phyloP scores from a whole-genome alignment of 1,140 invertebrate genomes.

The Apis florea region DNA sequence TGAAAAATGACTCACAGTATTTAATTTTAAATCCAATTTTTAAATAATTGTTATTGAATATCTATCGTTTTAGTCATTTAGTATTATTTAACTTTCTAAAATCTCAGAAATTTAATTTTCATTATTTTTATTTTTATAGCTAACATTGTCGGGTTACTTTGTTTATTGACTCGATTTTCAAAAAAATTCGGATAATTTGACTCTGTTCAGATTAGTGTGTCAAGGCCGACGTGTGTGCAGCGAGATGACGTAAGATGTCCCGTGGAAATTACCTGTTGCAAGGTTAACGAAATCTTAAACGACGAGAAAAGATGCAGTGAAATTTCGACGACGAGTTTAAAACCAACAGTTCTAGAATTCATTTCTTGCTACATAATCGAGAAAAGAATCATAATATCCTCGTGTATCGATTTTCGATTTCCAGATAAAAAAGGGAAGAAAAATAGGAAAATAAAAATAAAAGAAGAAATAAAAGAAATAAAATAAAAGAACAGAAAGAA shows the following conservation, averaged over 20 bases:
- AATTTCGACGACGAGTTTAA: too few species aligned
- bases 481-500: not conserved
- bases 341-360: not conserved
- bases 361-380: too few species aligned
- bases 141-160: too few species aligned
- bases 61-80: too few species aligned
- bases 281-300: not conserved
- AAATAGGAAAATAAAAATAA: not conserved
- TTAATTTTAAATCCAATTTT: too few species aligned
- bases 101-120: too few species aligned
- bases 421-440: not conserved
- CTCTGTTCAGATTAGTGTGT: constrained; percentile 9
- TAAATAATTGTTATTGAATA: too few species aligned
- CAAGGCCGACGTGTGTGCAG: constrained; percentile 13
- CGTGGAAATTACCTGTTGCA: constrained; percentile 24
- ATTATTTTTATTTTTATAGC: too few species aligned
- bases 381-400: too few species aligned
- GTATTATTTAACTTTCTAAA: too few species aligned
- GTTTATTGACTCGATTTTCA: not conserved
- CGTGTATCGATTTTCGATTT: too few species aligned
- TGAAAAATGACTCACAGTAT: too few species aligned
- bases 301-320: not conserved
- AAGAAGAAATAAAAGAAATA: not conserved
- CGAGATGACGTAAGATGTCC: not conserved
- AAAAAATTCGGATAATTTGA: constrained; percentile 13